Conservation (phyloP, 2,113 vertebrate species). For the Laticauda colubrina region DNA sequence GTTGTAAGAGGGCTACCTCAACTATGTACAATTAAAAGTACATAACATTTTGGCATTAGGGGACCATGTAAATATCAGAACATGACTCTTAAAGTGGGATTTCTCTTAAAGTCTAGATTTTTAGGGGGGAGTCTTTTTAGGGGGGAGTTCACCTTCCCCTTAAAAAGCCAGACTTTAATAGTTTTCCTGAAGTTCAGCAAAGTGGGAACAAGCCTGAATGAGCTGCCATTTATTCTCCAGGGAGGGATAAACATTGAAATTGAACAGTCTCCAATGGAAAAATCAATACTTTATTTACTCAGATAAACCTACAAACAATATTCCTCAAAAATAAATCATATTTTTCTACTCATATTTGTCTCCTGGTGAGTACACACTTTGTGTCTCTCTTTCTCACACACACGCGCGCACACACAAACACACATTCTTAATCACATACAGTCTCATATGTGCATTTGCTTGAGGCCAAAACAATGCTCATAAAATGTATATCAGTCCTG, state of each 20-base stretch:
- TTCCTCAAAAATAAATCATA: conserved; percentile 22
- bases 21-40: neutral
- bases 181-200: neutral
- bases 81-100: neutral
- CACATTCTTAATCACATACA: neutral
- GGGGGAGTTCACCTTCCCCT: neutral
- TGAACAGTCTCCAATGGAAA: conserved; percentile 23
- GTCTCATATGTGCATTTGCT: neutral
- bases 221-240: conserved; percentile 15
- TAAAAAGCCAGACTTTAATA: neutral
- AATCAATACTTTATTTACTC: conserved; percentile 45
- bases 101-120: neutral
- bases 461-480: conserved; percentile 39
- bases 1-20: too few relatives aligned
- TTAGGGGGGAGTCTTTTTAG: neutral
- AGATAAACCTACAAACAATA: conserved; percentile 50
- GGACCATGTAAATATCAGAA: neutral
- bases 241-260: conserved; percentile 21
- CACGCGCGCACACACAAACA: neutral
- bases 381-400: neutral
- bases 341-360: conserved; percentile 38
- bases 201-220: neutral
- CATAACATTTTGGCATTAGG: neutral
- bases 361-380: conserved; percentile 17
- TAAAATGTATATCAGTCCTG: conserved; percentile 27